Base-by-base conservation (phyloP, 1,140 invertebrate genomes). In the Tetraneura akinire region DNA sequence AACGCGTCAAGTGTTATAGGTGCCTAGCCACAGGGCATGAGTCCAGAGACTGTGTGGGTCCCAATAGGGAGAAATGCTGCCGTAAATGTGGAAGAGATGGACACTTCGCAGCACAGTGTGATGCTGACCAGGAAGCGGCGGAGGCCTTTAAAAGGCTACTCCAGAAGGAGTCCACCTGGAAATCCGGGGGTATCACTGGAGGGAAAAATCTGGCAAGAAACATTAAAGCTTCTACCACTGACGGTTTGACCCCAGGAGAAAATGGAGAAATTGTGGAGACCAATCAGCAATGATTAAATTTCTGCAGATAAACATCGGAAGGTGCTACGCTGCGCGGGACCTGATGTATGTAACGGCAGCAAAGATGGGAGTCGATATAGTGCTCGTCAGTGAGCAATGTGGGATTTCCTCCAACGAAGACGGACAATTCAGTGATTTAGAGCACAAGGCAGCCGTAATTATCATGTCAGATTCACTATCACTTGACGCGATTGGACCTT, bases 31-130 rank as follows among this genome's bases (percentile, higher is more conserved):
- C 29, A 10, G 57, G 57, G 10, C 57, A 62, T 9, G 57, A 62
- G 10, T 23, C 57, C 13, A 13, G 57, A 23, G 23, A 11, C 16
- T 62, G 57, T 26, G 10, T 3, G 23, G 29, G 57, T 23, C 57
- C 57, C 57, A 32, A 14, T 13, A 26, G 29, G 57, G 57, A 62
- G 23, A 26, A 62, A 62, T 23, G 57, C 57, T 62, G 57, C 29
- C 21, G 57, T 23, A 23, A 32, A 23, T 62, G 57, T 62, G 57
- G 57, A 62, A 62, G 29, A 62, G 57, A 62, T 9, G 23, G 57
- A 29, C 57, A 62, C 29, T 62, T 62, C 23, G 57, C 57, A 32
- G 57, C 23, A 29, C 4, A 23, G 23, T 62, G 57, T 32, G 29
- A 32, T 9, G 29, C 10, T 3, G 21, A 23, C 57, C 21, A 26